Evolutionary conservation across 1,140 invertebrate genomes (phyloP).

Genomic region (Trichonephila inaurata): DNA sequence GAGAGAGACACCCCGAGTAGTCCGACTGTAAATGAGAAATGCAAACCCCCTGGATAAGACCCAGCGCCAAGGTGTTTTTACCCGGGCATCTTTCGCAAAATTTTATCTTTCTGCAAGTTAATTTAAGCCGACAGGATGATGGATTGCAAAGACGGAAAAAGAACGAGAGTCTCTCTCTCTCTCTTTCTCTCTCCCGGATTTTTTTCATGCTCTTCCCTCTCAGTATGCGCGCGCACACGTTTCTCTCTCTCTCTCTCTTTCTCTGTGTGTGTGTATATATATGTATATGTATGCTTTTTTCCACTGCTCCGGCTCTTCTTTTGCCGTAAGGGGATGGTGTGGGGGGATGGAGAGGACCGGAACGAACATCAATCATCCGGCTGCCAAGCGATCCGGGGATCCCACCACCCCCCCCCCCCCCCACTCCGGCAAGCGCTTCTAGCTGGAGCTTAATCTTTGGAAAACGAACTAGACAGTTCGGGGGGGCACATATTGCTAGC

Average conservation of each 20-base stretch:
- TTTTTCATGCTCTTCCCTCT: slow-evolving; percentile 17
- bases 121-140: slow-evolving; percentile 77
- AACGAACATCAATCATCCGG: slow-evolving; percentile 76
- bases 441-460: slow-evolving; percentile 72
- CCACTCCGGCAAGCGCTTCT: slow-evolving; percentile 24
- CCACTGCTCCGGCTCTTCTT: slow-evolving; percentile 48
- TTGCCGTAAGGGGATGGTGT: slow-evolving; percentile 4
- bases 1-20: slow-evolving; percentile 66
- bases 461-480: slow-evolving; percentile 76
- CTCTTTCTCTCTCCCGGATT: neutral
- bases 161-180: slow-evolving; percentile 48
- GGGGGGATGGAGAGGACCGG: slow-evolving; percentile 48
- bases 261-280: slow-evolving; percentile 51
- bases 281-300: slow-evolving; percentile 61
- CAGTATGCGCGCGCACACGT: slow-evolving; percentile 9
- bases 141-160: slow-evolving; percentile 67
- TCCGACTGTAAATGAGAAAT: slow-evolving; percentile 76
- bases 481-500: slow-evolving; percentile 72
- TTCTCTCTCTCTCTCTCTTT: slow-evolving; percentile 32
- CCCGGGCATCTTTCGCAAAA: slow-evolving; percentile 62
- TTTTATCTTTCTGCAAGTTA: slow-evolving; percentile 76
- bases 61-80: slow-evolving; percentile 66
- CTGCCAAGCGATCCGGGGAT: slow-evolving; percentile 68
- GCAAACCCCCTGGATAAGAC: slow-evolving; percentile 68
- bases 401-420: neutral